Evolutionary conservation across 2,888 invertebrate species (phyloP), one percentile per base, ranked within the genome.

Genomic region (Cyclophora punctaria): DNA sequence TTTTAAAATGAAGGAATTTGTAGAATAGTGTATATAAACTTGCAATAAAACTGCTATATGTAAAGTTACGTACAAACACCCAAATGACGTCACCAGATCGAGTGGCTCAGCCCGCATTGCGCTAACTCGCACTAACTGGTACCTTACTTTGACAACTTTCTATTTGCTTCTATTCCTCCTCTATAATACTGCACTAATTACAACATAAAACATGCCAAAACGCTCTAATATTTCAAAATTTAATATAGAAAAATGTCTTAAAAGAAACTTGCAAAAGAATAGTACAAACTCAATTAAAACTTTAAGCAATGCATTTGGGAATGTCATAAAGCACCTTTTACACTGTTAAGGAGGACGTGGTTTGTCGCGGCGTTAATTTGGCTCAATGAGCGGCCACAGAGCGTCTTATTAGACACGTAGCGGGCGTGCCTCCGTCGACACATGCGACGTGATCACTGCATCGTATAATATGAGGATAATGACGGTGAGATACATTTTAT

Each of bases 351-450:
- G 33, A 34, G 42, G 42, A 61, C 50, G 55, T 53, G 60, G 59
- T 64, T 59, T 60, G 64, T 66, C 64, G 65, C 68, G 61, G 70
- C 75, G 75, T 77, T 83, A 81, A 83, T 81, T 81, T 69, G 60
- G 70, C 68, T 69, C 73, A 71, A 75, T 70, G 74, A 73, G 79
- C 78, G 79, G 73, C 76, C 79, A 67, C 79, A 75, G 69, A 76
- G 78, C 76, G 75, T 80, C 83, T 81, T 82, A 83, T 81, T 82
- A 82, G 78, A 76, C 82, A 83, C 81, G 82, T 80, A 79, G 73
- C 68, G 72, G 71, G 76, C 78, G 78, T 75, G 79, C 74, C 69
- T 71, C 69, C 70, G 60, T 59, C 72, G 66, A 69, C 73, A 74
- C 64, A 74, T 75, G 69, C 72, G 71, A 76, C 69, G 67, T 68